These are phyloP conservation scores for Anoplopoma fimbria DNA, from an alignment of 2,113 vertebrate genomes.

Conservation along the genomic window DNA sequence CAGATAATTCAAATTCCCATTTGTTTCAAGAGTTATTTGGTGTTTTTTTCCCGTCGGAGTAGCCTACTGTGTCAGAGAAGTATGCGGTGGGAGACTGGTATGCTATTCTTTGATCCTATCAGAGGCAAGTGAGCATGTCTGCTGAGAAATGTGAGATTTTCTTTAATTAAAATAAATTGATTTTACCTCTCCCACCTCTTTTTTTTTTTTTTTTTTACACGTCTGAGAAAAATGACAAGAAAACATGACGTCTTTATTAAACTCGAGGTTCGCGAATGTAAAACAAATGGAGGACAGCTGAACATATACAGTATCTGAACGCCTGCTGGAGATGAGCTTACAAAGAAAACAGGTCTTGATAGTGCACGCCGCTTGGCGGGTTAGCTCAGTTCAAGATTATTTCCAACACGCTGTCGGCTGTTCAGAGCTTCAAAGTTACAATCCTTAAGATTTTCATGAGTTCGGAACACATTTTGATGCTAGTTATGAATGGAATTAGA, in stretches of 20 bases:
- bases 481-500: neutral
- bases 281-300: conserved; percentile 3
- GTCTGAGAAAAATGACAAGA: conserved; percentile 18
- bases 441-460: neutral
- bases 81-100: conserved; percentile 21
- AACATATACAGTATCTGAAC: neutral
- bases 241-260: conserved; percentile 40
- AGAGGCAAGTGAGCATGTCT: neutral
- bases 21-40: conserved; percentile 46
- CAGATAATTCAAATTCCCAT: conserved; percentile 67
- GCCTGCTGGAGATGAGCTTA: neutral
- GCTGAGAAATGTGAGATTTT: conserved; percentile 37
- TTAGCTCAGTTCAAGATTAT: neutral
- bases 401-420: neutral
- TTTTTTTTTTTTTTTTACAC: neutral
- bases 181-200: neutral
- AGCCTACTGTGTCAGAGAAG: conserved; percentile 49
- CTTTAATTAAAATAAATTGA: conserved; percentile 37
- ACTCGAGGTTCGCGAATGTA: conserved; percentile 14
- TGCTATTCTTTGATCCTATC: conserved; percentile 55
- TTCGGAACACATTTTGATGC: neutral
- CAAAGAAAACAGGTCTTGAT: neutral
- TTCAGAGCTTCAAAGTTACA: neutral
- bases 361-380: neutral
- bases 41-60: conserved; percentile 44